These are phyloP conservation scores for Saguinus midas DNA, from an alignment of 2,113 vertebrate genomes.

Conservation along the genomic window DNA sequence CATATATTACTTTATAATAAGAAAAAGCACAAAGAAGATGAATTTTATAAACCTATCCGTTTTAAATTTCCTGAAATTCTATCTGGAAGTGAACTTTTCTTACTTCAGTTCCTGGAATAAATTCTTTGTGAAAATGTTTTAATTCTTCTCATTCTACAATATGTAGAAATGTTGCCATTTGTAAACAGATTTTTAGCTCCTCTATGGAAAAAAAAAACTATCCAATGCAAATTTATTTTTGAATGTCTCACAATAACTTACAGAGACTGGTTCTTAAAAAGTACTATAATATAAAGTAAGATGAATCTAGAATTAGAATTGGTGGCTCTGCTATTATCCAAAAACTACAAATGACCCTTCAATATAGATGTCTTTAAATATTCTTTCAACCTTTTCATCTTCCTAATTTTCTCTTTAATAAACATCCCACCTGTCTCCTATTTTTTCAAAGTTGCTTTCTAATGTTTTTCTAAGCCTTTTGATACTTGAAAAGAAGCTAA, in stretches of 20 bases:
- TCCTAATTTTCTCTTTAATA: not conserved
- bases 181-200: not conserved
- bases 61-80: not conserved
- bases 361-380: not conserved
- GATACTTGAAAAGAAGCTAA: not conserved
- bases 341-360: not conserved
- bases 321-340: not conserved
- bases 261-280: not conserved
- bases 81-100: not conserved
- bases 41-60: not conserved
- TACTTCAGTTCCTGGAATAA: not conserved
- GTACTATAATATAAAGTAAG: not conserved
- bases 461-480: not conserved
- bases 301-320: not conserved
- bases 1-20: not conserved
- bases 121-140: not conserved
- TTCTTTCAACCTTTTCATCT: not conserved
- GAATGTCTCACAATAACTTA: not conserved
- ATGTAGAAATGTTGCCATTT: not conserved
- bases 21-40: not conserved
- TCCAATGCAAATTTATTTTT: not conserved
- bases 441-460: not conserved
- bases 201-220: not conserved
- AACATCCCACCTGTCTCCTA: accelerated
- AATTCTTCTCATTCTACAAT: not conserved